Evolutionary conservation across 2,888 invertebrate species (phyloP).

Genomic region (Megamerina dolium): DNA sequence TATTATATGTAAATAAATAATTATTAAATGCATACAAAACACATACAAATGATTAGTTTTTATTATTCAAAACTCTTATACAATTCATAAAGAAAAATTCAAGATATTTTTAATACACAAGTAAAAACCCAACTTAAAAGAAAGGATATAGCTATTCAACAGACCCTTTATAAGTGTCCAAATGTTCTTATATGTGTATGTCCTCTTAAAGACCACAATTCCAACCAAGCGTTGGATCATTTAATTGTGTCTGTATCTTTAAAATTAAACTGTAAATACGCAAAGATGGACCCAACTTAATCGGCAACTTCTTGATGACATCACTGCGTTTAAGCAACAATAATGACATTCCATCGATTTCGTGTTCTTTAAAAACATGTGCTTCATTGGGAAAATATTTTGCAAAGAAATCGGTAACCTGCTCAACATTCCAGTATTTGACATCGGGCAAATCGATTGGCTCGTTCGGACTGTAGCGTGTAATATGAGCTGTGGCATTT

Average conservation of each 20-base stretch:
- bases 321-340: constrained; percentile 78
- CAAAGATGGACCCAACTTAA: constrained; percentile 83
- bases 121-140: too few relatives aligned
- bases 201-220: constrained; percentile 21
- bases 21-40: too few relatives aligned
- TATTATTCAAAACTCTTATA: too few relatives aligned
- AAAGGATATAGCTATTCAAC: too few relatives aligned
- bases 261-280: constrained; percentile 77
- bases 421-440: constrained; percentile 66
- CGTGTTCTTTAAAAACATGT: constrained; percentile 75
- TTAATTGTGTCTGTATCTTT: constrained; percentile 71
- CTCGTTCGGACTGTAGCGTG: constrained; percentile 21
- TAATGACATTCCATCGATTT: constrained; percentile 86
- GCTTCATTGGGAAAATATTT: constrained; percentile 76
- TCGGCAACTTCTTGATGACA: constrained; percentile 71
- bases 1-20: too few relatives aligned
- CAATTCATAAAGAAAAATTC: too few relatives aligned
- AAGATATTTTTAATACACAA: too few relatives aligned
- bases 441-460: constrained; percentile 31
- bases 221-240: constrained; percentile 52
- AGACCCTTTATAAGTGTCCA: too few relatives aligned
- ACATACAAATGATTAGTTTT: too few relatives aligned
- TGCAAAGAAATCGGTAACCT: constrained; percentile 75
- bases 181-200: background rate
- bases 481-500: background rate